Percentiles rank a stretch among this genome's conserved stretches.
These are phyloP conservation scores for Aphidius gifuensis DNA, from an alignment of 1,140 invertebrate genomes.

Conservation along the genomic window DNA sequence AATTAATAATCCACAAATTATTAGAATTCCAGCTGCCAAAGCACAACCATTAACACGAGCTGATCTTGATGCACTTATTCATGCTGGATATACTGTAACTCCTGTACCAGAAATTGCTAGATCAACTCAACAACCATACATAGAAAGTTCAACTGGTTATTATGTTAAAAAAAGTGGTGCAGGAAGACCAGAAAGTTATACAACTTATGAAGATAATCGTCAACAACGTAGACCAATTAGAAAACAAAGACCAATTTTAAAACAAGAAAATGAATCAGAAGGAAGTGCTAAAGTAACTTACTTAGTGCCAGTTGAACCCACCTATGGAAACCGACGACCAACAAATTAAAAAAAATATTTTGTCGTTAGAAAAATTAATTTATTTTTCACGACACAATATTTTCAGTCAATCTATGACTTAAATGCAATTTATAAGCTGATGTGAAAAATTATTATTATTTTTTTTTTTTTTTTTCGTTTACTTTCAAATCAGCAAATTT, in stretches of 20 bases:
- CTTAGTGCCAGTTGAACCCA: constrained; percentile 45
- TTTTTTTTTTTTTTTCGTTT: too few species aligned
- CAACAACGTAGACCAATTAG: constrained; percentile 40
- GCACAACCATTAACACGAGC: constrained; percentile 42
- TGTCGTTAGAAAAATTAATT: constrained; percentile 20
- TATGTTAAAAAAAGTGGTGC: constrained; percentile 46
- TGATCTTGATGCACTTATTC: constrained; percentile 45
- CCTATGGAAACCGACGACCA: constrained; percentile 43
- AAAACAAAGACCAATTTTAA: constrained; percentile 42
- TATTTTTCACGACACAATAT: neutral
- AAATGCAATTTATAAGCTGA: neutral
- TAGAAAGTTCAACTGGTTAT: constrained; percentile 37
- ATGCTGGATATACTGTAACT: constrained; percentile 49
- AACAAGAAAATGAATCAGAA: constrained; percentile 37
- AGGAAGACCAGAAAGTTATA: constrained; percentile 39
- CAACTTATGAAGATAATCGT: constrained; percentile 39
- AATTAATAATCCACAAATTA: constrained; percentile 29
- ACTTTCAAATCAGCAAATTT: too few species aligned
- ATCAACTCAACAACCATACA: constrained; percentile 30
- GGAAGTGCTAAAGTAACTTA: constrained; percentile 48
- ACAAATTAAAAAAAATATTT: constrained; percentile 21
- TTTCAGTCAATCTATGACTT: constrained; percentile 3
- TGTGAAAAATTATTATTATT: constrained; percentile 4
- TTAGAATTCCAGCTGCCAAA: constrained; percentile 39
- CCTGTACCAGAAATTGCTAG: constrained; percentile 40